Evolutionary conservation across 1,140 invertebrate species (phyloP).

Genomic region (Scaptodrosophila lebanonensis): DNA sequence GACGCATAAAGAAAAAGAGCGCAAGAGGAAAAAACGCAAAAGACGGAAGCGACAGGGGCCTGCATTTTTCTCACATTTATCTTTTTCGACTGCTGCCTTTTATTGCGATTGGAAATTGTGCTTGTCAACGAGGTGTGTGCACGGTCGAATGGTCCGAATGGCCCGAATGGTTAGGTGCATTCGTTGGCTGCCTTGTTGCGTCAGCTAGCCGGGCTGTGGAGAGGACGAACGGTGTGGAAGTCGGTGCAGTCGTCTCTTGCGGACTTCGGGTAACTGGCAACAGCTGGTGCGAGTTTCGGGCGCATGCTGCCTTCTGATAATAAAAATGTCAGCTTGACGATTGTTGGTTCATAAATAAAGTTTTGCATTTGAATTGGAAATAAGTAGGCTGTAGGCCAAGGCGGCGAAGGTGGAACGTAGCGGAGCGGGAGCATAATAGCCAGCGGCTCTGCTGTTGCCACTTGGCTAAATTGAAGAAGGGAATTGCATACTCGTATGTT

Average conservation of each 20-base stretch:
- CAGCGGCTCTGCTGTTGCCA: no score
- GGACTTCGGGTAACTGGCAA: slow-evolving; percentile 20
- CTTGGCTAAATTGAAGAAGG: slow-evolving; percentile 10
- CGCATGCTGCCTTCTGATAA: slow-evolving; percentile 48
- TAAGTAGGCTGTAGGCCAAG: slow-evolving; percentile 15
- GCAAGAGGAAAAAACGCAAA: slow-evolving; percentile 33
- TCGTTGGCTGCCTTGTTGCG: no score
- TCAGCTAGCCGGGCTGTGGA: not conserved
- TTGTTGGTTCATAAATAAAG: slow-evolving; percentile 67
- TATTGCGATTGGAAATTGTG: slow-evolving; percentile 75
- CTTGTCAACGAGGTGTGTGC: slow-evolving; percentile 68
- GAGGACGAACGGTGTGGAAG: slow-evolving; percentile 2
- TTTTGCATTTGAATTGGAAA: slow-evolving; percentile 70
- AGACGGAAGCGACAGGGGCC: slow-evolving; percentile 19
- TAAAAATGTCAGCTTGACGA: slow-evolving; percentile 71
- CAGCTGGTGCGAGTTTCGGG: slow-evolving; percentile 60
- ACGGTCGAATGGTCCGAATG: slow-evolving; percentile 60
- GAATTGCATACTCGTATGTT: slow-evolving; percentile 23
- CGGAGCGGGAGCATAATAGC: not conserved
- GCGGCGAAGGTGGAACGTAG: not conserved
- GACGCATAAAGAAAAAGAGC: slow-evolving; percentile 46
- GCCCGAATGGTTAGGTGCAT: no score
- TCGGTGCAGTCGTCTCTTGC: not conserved
- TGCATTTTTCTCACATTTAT: slow-evolving; percentile 75
- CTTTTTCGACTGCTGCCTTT: slow-evolving; percentile 72